Base-by-base conservation (phyloP, 2,797 vertebrate genomes). In the Anabas testudineus region DNA sequence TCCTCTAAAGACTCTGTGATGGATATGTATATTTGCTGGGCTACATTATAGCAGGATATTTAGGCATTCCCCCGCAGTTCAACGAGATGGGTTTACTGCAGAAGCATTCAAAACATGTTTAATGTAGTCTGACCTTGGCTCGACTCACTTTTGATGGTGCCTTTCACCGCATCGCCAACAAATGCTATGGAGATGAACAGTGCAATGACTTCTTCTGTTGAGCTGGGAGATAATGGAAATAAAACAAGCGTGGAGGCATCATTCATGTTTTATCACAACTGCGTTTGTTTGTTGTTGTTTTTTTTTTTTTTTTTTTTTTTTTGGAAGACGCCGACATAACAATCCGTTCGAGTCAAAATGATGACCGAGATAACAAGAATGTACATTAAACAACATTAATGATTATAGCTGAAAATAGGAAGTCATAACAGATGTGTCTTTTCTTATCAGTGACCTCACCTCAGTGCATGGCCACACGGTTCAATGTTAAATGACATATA, bases 141-240 rank as follows among this genome's bases (percentile, higher is more conserved):
- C 4, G 24, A 91, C 96, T 95, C 91, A 99, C 97, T 96, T 95
- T 99, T 98, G 60, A 93, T 65, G 15, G 95, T 97, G 81, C 96
- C 97, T 94, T 99, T 98, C 78, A 98, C 83, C 7, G 97, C 96
- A 72, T 99, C 97, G 24, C 94, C 93, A 47, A 98, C 92, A 71
- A 98, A 99, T 0, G 97, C 97, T 83, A 97, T 94, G 24, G 97
- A 98, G 91, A 99, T 98, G 93, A 99, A 99, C 91, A 98, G 88
- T 30, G 97, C 96, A 57, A 99, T 97, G 84, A 98, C 95, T 91
- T 99, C 97, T 86, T 98, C 96, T 53, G 95, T 98, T 8, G 97
- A 99, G 87, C 97, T 99, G 87, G 36, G 64, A 78, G 85, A 80
- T 62, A 73, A 51, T 18, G 36, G 70, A 24, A 79, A 71, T 14